Conservation (phyloP, 2,113 vertebrate genomes). For the Xenus cinereus region DNA sequence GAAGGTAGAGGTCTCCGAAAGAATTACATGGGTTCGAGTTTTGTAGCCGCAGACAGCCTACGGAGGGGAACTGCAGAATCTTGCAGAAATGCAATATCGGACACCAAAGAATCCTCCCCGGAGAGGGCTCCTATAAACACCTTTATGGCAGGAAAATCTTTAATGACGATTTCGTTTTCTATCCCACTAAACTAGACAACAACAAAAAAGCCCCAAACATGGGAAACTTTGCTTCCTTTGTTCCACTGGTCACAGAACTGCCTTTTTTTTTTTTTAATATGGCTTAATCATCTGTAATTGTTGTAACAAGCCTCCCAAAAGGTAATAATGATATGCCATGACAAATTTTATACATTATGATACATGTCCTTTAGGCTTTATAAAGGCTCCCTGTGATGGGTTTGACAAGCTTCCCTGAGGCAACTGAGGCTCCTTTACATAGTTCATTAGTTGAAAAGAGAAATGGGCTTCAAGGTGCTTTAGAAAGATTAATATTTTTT, state of each 20-base stretch:
- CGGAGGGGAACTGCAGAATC: background rate
- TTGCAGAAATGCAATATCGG: background rate
- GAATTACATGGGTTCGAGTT: background rate
- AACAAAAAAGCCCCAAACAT: background rate
- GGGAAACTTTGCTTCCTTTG: background rate
- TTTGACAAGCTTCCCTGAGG: conserved; percentile 52
- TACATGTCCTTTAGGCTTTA: conserved; percentile 46
- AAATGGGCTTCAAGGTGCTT: conserved; percentile 38
- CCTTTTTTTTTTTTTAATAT: background rate
- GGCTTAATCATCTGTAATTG: conserved; percentile 11
- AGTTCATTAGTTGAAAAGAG: conserved; percentile 39
- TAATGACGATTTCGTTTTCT: background rate
- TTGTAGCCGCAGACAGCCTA: background rate
- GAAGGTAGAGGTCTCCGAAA: background rate
- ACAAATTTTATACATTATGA: conserved; percentile 46
- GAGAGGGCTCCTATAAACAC: background rate
- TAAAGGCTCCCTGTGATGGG: conserved; percentile 16
- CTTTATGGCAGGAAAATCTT: background rate
- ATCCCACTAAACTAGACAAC: background rate
- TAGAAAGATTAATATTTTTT: conserved; percentile 14
- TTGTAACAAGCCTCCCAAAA: conserved; percentile 36
- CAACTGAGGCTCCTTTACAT: conserved; percentile 28
- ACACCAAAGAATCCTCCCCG: background rate
- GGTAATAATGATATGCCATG: conserved; percentile 36
- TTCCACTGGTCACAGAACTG: background rate